Percentiles rank a stretch among this genome's conserved stretches.
Conservation (phyloP, 2,888 invertebrate genomes). For the Dolichomitus sp. region DNA sequence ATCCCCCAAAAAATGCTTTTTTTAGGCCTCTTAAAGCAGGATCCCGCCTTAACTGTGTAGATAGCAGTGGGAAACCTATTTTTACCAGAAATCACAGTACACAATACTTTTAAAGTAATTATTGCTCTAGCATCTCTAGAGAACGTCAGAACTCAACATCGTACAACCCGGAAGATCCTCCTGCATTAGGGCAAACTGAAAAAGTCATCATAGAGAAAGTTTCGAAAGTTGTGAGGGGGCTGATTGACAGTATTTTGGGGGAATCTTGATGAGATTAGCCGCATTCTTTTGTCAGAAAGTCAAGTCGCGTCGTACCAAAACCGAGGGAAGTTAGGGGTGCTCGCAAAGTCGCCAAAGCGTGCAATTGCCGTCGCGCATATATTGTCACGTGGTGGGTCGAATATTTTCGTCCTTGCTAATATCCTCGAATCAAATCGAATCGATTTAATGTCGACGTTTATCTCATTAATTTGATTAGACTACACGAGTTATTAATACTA, state of each 20-base stretch:
- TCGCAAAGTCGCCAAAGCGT: neutral
- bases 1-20: no score
- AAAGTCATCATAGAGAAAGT: neutral
- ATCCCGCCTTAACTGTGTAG: neutral
- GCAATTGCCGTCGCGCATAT: neutral
- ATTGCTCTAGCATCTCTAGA: neutral
- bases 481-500: neutral
- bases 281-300: conserved; percentile 8
- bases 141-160: neutral
- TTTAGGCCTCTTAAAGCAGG: no score
- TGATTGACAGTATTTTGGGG: neutral
- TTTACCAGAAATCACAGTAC: neutral
- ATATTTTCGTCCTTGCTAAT: neutral
- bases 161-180: neutral
- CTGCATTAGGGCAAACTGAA: neutral
- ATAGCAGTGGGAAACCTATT: neutral
- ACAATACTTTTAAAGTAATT: neutral
- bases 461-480: neutral
- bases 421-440: neutral
- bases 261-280: neutral
- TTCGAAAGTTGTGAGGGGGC: neutral
- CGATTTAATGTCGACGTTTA: neutral
- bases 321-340: neutral
- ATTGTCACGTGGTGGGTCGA: neutral
- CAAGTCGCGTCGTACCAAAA: conserved; percentile 18